phyloP scores from a whole-genome alignment of 2,888 invertebrate species.

The Pristionchus fissidentatus region DNA sequence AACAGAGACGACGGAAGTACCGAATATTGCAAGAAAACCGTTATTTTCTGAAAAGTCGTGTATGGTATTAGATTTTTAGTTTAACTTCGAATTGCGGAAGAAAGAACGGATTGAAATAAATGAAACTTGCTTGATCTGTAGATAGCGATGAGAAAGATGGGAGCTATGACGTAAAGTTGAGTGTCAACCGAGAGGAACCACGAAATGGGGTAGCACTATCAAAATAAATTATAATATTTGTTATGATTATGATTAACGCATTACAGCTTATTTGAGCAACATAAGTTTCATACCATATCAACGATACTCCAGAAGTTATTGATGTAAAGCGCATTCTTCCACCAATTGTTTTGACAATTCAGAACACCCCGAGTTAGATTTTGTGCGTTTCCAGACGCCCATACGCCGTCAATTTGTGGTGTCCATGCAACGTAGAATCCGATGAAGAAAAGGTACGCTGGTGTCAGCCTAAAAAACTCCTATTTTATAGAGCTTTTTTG shows the following conservation, averaged over 20 bases:
- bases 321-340: conserved; percentile 29
- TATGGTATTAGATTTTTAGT: too few relatives aligned
- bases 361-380: not conserved
- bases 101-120: not conserved
- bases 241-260: too few relatives aligned
- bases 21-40: not conserved
- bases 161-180: conserved; percentile 30
- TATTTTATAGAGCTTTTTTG: too few relatives aligned
- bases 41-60: not conserved
- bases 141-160: conserved; percentile 16
- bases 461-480: conserved; percentile 24
- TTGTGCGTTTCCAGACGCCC: conserved; percentile 13
- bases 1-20: not conserved
- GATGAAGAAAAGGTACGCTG: conserved; percentile 25
- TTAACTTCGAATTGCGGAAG: too few relatives aligned
- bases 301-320: not conserved
- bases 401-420: conserved; percentile 24
- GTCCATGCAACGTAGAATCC: conserved; percentile 18
- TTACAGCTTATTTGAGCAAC: too few relatives aligned
- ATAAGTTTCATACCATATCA: not conserved
- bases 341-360: conserved; percentile 33
- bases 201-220: conserved; percentile 30
- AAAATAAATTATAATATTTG: too few relatives aligned
- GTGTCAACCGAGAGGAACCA: conserved; percentile 45
- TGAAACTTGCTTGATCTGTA: not conserved